Conservation (phyloP, 1,140 invertebrate genomes). For the Dendrolimus kikuchii region DNA sequence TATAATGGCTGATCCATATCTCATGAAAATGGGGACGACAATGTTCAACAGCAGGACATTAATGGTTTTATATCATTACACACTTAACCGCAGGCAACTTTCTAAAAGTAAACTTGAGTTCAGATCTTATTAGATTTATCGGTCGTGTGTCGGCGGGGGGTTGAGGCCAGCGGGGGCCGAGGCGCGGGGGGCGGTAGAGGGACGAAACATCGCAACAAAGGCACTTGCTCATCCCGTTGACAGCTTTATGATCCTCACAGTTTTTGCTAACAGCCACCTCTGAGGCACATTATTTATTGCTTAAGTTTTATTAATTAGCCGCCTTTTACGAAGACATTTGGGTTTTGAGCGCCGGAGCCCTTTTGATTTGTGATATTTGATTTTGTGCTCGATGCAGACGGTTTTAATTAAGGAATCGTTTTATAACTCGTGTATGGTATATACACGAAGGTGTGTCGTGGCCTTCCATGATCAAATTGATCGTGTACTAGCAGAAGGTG, state of each 20-base stretch:
- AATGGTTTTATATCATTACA: too few species aligned
- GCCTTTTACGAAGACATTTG: slow-evolving; percentile 31
- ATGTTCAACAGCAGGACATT: too few species aligned
- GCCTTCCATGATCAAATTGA: too few species aligned
- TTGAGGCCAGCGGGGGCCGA: slow-evolving; percentile 12
- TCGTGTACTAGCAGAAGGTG: too few species aligned
- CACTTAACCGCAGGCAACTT: too few species aligned
- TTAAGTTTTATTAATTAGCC: slow-evolving; percentile 65
- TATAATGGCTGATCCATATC: too few species aligned
- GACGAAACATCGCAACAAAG: slow-evolving; percentile 61
- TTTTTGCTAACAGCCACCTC: slow-evolving; percentile 62
- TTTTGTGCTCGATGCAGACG: slow-evolving; percentile 24
- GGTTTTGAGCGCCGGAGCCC: not conserved
- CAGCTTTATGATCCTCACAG: slow-evolving; percentile 66
- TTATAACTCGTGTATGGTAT: too few species aligned
- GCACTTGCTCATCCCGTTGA: slow-evolving; percentile 55
- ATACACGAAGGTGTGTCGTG: too few species aligned
- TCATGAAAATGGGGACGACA: too few species aligned
- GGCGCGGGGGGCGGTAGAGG: slow-evolving; percentile 20
- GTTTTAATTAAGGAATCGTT: slow-evolving; percentile 10
- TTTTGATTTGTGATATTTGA: slow-evolving; percentile 21
- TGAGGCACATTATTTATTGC: slow-evolving; percentile 44
- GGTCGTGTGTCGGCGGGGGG: too few species aligned
- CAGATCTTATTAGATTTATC: too few species aligned
- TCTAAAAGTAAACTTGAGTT: too few species aligned